Percentiles rank a stretch among this genome's conserved stretches.
Evolutionary conservation across 2,113 vertebrate genomes (phyloP).

Genomic region (Syrmaticus mikado): DNA sequence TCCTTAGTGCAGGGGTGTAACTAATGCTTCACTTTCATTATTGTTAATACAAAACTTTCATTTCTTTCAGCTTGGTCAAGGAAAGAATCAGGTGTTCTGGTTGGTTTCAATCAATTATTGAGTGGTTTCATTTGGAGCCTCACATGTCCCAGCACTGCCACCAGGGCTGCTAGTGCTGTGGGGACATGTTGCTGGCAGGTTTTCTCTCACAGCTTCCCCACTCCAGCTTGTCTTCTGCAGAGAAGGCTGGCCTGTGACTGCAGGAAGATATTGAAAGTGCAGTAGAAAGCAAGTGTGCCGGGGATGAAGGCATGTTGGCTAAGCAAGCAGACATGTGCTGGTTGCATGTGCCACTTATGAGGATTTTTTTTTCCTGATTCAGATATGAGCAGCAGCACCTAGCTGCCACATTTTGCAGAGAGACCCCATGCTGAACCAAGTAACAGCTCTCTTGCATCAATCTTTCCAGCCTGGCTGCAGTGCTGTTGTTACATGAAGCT

Average conservation of each 20-base stretch:
- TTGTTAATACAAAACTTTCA: background rate
- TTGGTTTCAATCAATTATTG: background rate
- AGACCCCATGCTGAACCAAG: background rate
- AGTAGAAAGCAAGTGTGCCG: background rate
- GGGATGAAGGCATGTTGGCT: background rate
- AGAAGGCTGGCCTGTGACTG: background rate
- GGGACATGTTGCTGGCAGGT: background rate
- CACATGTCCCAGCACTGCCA: background rate
- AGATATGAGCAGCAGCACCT: background rate
- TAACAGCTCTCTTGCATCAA: background rate
- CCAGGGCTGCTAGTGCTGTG: background rate
- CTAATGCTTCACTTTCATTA: background rate
- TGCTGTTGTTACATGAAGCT: background rate
- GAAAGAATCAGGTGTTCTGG: background rate
- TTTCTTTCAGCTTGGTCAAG: background rate
- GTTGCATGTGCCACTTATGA: conserved; percentile 32
- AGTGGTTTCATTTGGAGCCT: background rate
- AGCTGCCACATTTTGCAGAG: background rate
- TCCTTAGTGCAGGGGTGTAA: background rate
- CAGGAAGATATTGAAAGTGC: background rate
- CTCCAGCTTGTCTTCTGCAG: background rate
- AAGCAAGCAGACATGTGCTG: conserved; percentile 8
- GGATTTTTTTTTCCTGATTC: background rate
- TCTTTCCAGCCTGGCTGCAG: background rate
- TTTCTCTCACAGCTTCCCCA: background rate